Base-by-base conservation (phyloP, 2,113 vertebrate species). In the Rafetus swinhoei region DNA sequence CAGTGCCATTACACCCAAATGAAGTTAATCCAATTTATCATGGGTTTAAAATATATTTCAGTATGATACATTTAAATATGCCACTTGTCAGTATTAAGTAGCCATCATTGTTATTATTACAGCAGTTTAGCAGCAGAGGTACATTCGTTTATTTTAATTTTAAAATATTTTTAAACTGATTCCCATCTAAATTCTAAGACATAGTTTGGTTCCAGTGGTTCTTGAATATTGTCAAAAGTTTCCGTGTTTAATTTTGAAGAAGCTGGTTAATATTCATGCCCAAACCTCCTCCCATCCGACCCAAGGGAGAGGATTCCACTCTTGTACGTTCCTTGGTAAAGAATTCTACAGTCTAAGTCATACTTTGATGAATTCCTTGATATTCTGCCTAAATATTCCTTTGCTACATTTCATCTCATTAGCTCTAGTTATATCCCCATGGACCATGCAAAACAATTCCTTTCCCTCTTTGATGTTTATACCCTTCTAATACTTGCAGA, bases 391-490 rank as follows among this genome's bases (percentile, higher is more conserved):
- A 82, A 0, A 0, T 89, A 90, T 96, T 91, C 72, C 88, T 86
- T 90, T 95, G 88, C 94, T 94, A 89, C 84, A 89, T 87, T 81
- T 84, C 81, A 95, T 91, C 81, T 94, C 88, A 80, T 91, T 96
- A 88, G 90, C 91, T 82, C 92, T 56, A 39, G 86, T 25, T 91
- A 84, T 85, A 62, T 84, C 91, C 79, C 55, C 80, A 35, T 62
- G 52, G 82, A 93, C 83, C 62, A 72, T 69, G 84, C 7, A 56
- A 92, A 96, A 93, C 87, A 95, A 91, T 85, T 81, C n/a, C 65
- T 94, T 94, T 82, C 39, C 84, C 76, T 76, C 90, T 90, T 81
- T 96, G 86, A 91, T 93, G 69, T 94, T 81, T 88, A 79, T 45
- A 92, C 77, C 62, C 59, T 53, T 77, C 50, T 84, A 94, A 87